These are phyloP conservation scores for Phrynosoma platyrhinos DNA, from an alignment of 2,113 vertebrate species.

Conservation along the genomic window DNA sequence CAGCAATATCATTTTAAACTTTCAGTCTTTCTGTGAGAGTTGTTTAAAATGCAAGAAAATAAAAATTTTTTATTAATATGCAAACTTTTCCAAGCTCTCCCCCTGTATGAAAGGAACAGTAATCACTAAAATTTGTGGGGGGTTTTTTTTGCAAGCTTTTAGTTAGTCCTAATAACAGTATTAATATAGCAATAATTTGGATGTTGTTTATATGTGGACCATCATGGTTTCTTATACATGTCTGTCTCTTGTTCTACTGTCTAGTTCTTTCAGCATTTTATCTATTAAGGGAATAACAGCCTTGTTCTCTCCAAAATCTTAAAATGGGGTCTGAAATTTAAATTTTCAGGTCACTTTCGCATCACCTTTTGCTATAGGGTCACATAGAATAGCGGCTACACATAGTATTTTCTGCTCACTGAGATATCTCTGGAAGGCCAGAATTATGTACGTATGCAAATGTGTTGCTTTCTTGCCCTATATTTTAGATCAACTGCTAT, in stretches of 20 bases:
- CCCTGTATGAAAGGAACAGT: no score
- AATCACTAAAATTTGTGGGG: no score
- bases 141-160: not conserved
- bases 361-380: slow-evolving; percentile 1
- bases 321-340: slow-evolving; percentile 19
- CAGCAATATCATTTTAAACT: not conserved
- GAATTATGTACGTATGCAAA: slow-evolving; percentile 10
- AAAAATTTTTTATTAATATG: not conserved
- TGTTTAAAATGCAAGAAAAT: not conserved
- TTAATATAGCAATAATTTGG: not conserved
- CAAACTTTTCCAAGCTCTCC: not conserved
- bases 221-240: not conserved
- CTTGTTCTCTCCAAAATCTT: slow-evolving; percentile 4
- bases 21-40: not conserved
- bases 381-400: slow-evolving; percentile 1
- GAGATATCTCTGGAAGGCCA: slow-evolving; percentile 37
- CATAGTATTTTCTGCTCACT: slow-evolving; percentile 19
- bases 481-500: slow-evolving; percentile 45
- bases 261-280: not conserved
- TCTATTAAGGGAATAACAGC: slow-evolving; percentile 16
- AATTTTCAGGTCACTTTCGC: slow-evolving; percentile 29
- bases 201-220: not conserved
- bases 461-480: slow-evolving; percentile 26
- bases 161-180: not conserved
- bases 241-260: not conserved